These are phyloP conservation scores for Pseudanteris insignis DNA, from an alignment of 2,888 invertebrate genomes.

Conservation along the genomic window DNA sequence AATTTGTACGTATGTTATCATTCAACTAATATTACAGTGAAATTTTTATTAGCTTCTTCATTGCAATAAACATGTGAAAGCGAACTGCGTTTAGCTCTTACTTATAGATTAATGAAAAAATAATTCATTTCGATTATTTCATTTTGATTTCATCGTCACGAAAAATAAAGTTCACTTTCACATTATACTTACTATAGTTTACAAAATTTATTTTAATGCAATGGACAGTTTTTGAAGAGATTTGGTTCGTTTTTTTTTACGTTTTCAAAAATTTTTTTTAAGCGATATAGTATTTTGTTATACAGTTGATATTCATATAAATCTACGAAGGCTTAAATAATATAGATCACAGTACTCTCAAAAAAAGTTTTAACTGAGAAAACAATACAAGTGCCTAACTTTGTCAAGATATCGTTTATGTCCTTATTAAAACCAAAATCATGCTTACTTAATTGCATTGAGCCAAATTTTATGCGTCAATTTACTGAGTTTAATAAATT, in stretches of 20 bases:
- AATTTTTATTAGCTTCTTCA: slow-evolving; percentile 13
- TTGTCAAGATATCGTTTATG: too few species aligned
- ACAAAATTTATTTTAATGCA: slow-evolving; percentile 14
- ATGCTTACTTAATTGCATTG: too few species aligned
- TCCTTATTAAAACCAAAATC: too few species aligned
- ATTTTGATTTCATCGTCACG: slow-evolving; percentile 16
- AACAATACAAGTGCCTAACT: too few species aligned
- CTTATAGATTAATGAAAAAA: slow-evolving; percentile 22
- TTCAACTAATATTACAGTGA: slow-evolving; percentile 17
- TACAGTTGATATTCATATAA: too few species aligned
- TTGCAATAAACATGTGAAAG: slow-evolving; percentile 26
- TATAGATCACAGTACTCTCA: slow-evolving; percentile 29
- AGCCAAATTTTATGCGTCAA: too few species aligned
- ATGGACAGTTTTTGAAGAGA: slow-evolving; percentile 23
- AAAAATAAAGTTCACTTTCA: slow-evolving; percentile 27
- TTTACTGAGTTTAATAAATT: too few species aligned
- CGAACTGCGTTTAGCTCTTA: slow-evolving; percentile 15
- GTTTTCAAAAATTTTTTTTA: too few species aligned
- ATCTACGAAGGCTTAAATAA: too few species aligned
- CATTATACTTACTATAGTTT: slow-evolving; percentile 9
- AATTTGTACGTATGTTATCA: slow-evolving; percentile 25
- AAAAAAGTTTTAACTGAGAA: too few species aligned
- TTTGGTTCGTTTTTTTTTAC: slow-evolving; percentile 2
- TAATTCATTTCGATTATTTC: slow-evolving; percentile 8
- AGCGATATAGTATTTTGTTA: too few species aligned